Evolutionary conservation across 2,888 invertebrate genomes (phyloP).

Genomic region (Andrena praecox): DNA sequence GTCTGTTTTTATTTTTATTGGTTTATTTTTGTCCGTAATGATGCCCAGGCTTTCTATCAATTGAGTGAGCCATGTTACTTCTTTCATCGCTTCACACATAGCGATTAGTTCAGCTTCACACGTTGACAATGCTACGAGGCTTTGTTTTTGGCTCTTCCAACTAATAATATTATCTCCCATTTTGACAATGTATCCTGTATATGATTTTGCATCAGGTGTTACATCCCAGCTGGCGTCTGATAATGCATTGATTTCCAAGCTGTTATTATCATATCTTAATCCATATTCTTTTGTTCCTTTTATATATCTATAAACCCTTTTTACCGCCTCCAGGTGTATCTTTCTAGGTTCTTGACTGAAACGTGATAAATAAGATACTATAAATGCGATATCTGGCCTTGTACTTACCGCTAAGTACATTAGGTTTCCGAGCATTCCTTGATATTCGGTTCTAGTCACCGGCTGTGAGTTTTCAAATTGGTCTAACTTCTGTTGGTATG

Average conservation of each 20-base stretch:
- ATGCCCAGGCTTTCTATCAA: neutral
- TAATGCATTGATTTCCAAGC: neutral
- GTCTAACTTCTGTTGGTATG: neutral
- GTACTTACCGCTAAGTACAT: constrained; percentile 19
- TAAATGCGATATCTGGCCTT: constrained; percentile 15
- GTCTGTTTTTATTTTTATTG: constrained; percentile 1
- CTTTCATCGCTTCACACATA: constrained; percentile 17
- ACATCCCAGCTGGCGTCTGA: constrained; percentile 7
- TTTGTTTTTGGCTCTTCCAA: constrained; percentile 20
- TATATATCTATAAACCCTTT: constrained; percentile 30
- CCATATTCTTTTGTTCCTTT: constrained; percentile 4
- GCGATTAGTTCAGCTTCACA: constrained; percentile 26
- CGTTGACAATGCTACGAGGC: constrained; percentile 14
- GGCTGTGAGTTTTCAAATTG: neutral
- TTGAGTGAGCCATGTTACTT: neutral
- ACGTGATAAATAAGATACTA: neutral
- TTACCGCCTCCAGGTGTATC: constrained; percentile 14
- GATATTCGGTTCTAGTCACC: neutral
- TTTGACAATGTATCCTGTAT: constrained; percentile 9
- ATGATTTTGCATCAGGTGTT: constrained; percentile 14
- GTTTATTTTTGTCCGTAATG: neutral
- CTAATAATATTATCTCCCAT: constrained; percentile 17
- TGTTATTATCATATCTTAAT: neutral
- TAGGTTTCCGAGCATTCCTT: constrained; percentile 13
- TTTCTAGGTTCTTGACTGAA: constrained; percentile 13